A percentile compares a stretch with the other conserved stretches of the same genome.
These are phyloP conservation scores for Leptobrachium leishanense DNA, from an alignment of 2,113 vertebrate species.

Conservation along the genomic window DNA sequence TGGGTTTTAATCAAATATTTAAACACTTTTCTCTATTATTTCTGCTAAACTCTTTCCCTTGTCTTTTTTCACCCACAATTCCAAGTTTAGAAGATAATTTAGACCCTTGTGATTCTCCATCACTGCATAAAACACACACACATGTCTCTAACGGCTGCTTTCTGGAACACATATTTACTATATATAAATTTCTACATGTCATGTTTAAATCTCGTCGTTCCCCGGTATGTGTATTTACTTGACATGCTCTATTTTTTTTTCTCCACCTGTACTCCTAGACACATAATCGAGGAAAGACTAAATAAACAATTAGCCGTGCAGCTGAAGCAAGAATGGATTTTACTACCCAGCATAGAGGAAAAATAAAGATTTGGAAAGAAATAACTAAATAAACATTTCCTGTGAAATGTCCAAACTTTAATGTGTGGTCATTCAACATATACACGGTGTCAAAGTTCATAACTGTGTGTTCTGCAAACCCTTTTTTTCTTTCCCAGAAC, in stretches of 20 bases:
- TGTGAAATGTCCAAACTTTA: constrained; percentile 60
- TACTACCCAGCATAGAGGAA: constrained; percentile 54
- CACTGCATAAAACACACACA: background rate
- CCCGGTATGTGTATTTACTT: background rate
- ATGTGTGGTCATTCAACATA: constrained; percentile 59
- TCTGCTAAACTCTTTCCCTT: too few species aligned
- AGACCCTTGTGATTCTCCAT: background rate
- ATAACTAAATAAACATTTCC: constrained; percentile 65
- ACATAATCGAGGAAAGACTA: constrained; percentile 13
- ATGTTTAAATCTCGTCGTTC: background rate
- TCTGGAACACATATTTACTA: background rate
- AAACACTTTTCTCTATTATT: too few species aligned
- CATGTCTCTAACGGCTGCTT: background rate
- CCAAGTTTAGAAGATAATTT: too few species aligned
- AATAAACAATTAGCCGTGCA: constrained; percentile 31
- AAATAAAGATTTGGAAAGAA: constrained; percentile 54
- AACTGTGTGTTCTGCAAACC: too few species aligned
- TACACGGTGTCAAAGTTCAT: background rate
- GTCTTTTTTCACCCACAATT: too few species aligned
- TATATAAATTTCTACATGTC: background rate
- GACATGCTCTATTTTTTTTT: background rate
- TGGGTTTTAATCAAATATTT: too few species aligned
- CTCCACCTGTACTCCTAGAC: constrained; percentile 18
- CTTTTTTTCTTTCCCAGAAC: background rate
- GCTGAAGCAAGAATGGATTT: constrained; percentile 53